These are phyloP conservation scores for Tigriopus californicus DNA, from an alignment of 2,888 invertebrate species.

Conservation along the genomic window DNA sequence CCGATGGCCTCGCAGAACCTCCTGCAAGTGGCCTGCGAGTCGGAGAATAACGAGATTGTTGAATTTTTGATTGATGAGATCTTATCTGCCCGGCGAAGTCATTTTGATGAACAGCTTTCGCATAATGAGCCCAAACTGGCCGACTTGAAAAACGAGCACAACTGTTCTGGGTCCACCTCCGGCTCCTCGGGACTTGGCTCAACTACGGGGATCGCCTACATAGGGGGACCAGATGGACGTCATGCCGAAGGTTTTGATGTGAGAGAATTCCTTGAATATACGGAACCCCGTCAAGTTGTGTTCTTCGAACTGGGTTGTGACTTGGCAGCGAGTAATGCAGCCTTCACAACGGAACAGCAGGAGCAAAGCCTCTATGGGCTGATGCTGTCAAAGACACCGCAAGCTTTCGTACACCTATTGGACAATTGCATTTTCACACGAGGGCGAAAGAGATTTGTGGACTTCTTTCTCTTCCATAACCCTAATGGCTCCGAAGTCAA, in stretches of 20 bases:
- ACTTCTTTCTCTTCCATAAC: slow-evolving; percentile 2
- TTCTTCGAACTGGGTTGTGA: slow-evolving; percentile 3
- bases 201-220: too few species aligned
- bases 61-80: slow-evolving; percentile 9
- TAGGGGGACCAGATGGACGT: neutral
- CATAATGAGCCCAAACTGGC: neutral
- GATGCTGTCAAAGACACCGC: neutral
- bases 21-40: slow-evolving; percentile 2
- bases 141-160: too few species aligned
- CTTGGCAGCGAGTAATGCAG: neutral
- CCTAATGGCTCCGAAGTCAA: neutral
- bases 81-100: neutral
- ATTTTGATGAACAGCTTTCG: neutral
- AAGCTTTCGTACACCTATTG: neutral
- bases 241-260: neutral
- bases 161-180: neutral
- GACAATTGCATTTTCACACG: neutral
- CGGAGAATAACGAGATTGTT: neutral
- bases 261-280: neutral
- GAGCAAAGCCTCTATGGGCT: neutral
- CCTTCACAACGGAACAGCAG: neutral
- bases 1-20: neutral
- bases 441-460: neutral
- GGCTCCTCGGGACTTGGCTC: too few species aligned
- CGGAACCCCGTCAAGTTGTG: neutral